phyloP scores from a whole-genome alignment of 2,797 vertebrate species.

The Cottoperca gobio region DNA sequence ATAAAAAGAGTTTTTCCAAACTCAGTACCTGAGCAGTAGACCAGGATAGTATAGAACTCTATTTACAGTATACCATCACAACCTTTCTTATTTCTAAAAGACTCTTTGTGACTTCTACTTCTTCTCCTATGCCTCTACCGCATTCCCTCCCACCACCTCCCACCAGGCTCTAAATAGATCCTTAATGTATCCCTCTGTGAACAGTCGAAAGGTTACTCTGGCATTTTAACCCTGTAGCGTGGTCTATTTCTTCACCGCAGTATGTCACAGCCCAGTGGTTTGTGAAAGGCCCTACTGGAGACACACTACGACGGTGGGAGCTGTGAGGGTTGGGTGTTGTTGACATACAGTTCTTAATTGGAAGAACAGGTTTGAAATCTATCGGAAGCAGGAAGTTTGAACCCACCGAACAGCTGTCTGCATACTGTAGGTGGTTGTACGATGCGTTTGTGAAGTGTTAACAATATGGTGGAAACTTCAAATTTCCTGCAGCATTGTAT shows the following conservation, averaged over 20 bases:
- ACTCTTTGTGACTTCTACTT: constrained; percentile 37
- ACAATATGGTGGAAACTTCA: neutral
- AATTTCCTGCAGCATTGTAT: neutral
- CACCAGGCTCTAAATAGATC: constrained; percentile 66
- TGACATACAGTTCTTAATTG: constrained; percentile 1
- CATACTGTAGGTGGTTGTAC: neutral
- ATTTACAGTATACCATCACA: constrained; percentile 19
- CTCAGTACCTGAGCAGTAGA: constrained; percentile 7
- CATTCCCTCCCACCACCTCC: constrained; percentile 49
- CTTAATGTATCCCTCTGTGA: constrained; percentile 65
- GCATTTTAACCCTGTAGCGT: constrained; percentile 66
- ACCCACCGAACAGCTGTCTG: neutral
- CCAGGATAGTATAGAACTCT: neutral
- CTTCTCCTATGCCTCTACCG: constrained; percentile 13
- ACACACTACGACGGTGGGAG: neutral
- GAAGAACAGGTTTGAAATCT: constrained; percentile 6
- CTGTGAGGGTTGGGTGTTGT: neutral
- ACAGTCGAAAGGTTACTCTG: constrained; percentile 66
- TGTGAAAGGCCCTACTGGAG: constrained; percentile 38
- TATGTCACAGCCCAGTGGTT: constrained; percentile 54
- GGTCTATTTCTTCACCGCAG: constrained; percentile 46
- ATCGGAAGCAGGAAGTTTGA: neutral
- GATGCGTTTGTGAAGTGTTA: neutral
- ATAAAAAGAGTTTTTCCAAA: constrained; percentile 41
- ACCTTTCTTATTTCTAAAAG: constrained; percentile 24